Conservation (phyloP, 2,888 invertebrate genomes). For the Drosophila fungiperda region DNA sequence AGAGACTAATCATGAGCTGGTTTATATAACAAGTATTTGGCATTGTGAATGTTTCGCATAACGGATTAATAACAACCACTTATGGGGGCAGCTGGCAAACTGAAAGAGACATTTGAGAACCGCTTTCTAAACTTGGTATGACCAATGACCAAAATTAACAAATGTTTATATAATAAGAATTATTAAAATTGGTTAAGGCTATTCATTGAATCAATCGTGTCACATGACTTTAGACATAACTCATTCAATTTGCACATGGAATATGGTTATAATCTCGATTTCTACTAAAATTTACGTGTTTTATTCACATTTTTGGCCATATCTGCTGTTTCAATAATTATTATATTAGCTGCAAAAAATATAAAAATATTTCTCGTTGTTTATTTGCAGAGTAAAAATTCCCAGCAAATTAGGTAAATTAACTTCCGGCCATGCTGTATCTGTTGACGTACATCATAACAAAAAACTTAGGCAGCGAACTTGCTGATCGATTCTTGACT, state of each 20-base stretch:
- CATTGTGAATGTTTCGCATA: slow-evolving; percentile 45
- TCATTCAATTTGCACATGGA: slow-evolving; percentile 6
- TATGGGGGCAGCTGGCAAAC: slow-evolving; percentile 22
- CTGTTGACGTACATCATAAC: slow-evolving; percentile 39
- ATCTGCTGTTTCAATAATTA: background rate
- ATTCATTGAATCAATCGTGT: background rate
- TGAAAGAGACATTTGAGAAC: slow-evolving; percentile 9
- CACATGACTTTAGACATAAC: slow-evolving; percentile 2
- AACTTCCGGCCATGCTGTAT: slow-evolving; percentile 63
- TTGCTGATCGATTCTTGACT: slow-evolving; percentile 44
- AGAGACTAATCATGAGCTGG: slow-evolving; percentile 12
- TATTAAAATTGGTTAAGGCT: slow-evolving; percentile 3
- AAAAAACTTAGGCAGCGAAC: slow-evolving; percentile 77
- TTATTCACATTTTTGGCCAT: background rate
- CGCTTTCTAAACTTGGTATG: slow-evolving; percentile 13
- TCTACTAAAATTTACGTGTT: background rate
- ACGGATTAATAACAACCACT: slow-evolving; percentile 34
- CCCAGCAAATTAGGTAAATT: background rate
- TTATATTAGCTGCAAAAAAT: background rate
- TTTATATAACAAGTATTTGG: slow-evolving; percentile 62
- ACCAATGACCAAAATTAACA: background rate
- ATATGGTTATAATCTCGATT: slow-evolving; percentile 4
- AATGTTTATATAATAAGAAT: slow-evolving; percentile 6
- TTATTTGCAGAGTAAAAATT: background rate
- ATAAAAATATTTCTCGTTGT: background rate